A percentile compares a stretch with the other conserved stretches of the same genome.
Evolutionary conservation across 1,140 invertebrate species (phyloP).

Genomic region (Drosophila athabasca): DNA sequence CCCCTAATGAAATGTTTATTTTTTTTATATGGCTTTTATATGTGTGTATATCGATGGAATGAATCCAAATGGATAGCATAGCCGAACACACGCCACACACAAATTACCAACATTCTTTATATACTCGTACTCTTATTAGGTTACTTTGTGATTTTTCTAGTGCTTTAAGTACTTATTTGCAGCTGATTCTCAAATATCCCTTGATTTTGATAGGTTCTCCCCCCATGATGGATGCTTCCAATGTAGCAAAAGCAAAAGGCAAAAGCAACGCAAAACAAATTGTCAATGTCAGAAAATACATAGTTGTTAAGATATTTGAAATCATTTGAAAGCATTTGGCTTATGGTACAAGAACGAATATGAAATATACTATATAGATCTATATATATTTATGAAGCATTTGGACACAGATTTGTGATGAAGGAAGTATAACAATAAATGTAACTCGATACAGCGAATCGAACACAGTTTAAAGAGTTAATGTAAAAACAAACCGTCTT

Average conservation of each 20-base stretch:
- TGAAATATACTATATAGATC: constrained; percentile 30
- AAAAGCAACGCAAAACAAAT: constrained; percentile 21
- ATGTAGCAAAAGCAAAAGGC: constrained; percentile 36
- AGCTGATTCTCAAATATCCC: constrained; percentile 48
- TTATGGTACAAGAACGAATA: constrained; percentile 63
- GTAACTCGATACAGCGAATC: constrained; percentile 80
- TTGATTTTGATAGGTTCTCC: constrained; percentile 37
- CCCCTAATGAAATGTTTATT: constrained; percentile 20
- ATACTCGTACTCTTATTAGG: constrained; percentile 61
- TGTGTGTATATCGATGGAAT: constrained; percentile 11
- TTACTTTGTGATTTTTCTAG: constrained; percentile 77
- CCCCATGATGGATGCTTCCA: constrained; percentile 59
- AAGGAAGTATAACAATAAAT: constrained; percentile 67
- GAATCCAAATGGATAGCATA: neutral
- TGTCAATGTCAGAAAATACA: constrained; percentile 38
- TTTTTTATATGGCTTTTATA: constrained; percentile 29
- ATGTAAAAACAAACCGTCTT: constrained; percentile 64
- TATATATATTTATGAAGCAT: constrained; percentile 61
- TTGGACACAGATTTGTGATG: constrained; percentile 55
- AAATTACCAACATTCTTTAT: constrained; percentile 42
- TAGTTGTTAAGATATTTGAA: constrained; percentile 34
- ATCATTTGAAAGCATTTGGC: constrained; percentile 33
- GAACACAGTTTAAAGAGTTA: constrained; percentile 56
- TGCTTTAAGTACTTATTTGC: constrained; percentile 75
- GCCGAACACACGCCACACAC: constrained; percentile 16